phyloP scores from a whole-genome alignment of 2,113 vertebrate genomes.

The Channa maculata region DNA sequence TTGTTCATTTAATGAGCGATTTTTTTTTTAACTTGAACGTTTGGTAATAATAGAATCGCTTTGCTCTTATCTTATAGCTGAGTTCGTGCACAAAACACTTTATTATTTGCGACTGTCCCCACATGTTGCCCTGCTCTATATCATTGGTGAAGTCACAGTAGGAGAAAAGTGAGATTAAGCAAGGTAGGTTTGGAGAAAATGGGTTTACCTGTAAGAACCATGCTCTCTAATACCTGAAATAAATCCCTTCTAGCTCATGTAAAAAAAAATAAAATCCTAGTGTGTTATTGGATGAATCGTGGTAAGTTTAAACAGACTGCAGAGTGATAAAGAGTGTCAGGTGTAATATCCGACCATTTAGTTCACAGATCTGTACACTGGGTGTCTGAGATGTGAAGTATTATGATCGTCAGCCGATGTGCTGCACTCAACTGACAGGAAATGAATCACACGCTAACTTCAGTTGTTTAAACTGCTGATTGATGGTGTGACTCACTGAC shows the following conservation, averaged over 20 bases:
- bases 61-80: too few relatives aligned
- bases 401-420: not conserved
- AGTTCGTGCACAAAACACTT: too few relatives aligned
- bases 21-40: too few relatives aligned
- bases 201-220: not conserved
- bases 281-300: too few relatives aligned
- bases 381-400: conserved; percentile 3
- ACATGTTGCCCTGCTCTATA: too few relatives aligned
- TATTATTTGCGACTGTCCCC: too few relatives aligned
- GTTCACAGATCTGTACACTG: conserved; percentile 6
- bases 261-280: too few relatives aligned
- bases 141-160: too few relatives aligned
- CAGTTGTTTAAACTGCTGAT: conserved; percentile 29
- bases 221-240: not conserved
- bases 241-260: not conserved
- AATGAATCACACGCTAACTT: conserved; percentile 36
- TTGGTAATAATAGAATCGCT: too few relatives aligned
- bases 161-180: too few relatives aligned
- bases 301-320: not conserved
- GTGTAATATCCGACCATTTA: not conserved
- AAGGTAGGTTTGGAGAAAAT: not conserved
- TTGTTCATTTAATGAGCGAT: too few relatives aligned
- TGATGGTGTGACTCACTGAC: conserved; percentile 32
- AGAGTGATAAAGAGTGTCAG: not conserved
- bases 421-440: conserved; percentile 18